phyloP scores from a whole-genome alignment of 53 echinoderm and acorn worm genomes.

The Zoroaster sp. region DNA sequence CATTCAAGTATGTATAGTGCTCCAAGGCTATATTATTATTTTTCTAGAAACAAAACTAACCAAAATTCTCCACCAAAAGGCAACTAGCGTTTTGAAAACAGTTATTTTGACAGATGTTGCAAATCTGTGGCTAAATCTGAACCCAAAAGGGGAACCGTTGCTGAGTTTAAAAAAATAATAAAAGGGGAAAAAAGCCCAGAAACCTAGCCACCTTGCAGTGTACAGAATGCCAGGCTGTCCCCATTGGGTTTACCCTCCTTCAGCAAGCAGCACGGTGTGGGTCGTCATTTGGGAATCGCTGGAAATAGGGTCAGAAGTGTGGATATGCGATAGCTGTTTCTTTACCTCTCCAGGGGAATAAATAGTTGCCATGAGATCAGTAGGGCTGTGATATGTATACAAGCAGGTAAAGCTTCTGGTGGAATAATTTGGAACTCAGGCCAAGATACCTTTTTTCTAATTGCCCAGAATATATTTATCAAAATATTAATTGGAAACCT shows the following conservation, averaged over 20 bases:
- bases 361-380: not conserved
- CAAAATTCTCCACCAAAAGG: no score
- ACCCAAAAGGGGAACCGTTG: not conserved
- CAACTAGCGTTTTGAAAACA: no score
- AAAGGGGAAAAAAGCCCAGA: no score
- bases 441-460: no score
- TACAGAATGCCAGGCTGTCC: not conserved
- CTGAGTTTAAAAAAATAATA: no score
- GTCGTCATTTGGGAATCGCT: not conserved
- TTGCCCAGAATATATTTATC: no score
- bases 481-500: no score
- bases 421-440: no score
- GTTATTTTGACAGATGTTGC: constrained; percentile 22
- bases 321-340: constrained; percentile 2
- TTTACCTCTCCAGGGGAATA: not conserved
- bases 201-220: not conserved
- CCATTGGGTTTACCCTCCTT: not conserved
- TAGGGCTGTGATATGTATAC: not conserved
- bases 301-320: not conserved
- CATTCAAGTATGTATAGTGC: no score
- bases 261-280: not conserved
- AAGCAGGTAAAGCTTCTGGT: not conserved
- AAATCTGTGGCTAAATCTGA: not conserved
- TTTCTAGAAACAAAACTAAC: no score
- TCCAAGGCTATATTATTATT: no score